Base-by-base conservation (phyloP, 2,888 invertebrate genomes). In the Dromius quadrimaculatus region DNA sequence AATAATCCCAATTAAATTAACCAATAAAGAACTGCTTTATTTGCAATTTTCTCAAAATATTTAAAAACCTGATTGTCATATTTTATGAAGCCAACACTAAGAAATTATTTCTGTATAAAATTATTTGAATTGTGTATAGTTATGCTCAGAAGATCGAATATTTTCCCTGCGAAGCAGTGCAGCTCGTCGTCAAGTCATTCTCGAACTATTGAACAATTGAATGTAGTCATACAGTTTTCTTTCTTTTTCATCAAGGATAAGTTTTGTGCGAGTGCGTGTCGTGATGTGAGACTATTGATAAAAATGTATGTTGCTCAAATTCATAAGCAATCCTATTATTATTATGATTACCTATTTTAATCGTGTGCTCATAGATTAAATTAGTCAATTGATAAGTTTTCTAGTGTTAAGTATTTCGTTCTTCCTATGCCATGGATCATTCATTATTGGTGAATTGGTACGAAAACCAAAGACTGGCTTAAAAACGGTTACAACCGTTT, bases 331-430 rank as follows among this genome's bases (percentile, higher is more conserved):
- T 68, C 68, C 68, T 68, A 68, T 34, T 59, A 62, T 43, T 41
- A 62, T 62, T 34, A 61, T 63, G 22, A 57, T 57, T 34, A 41
- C 41, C 43, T 70, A 70, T 62, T 61, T 70, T 70, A 70, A 70
- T 70, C 70, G 70, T 62, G 70, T 70, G 70, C 70, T 70, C 62
- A 70, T 70, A 61, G 62, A 61, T 43, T 61, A 62, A 70, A 50
- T 70, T 70, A 70, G 47, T 70, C 62, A 62, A 50, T 70, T 62
- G 47, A 62, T 70, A 70, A 70, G 70, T 62, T 70, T n/a, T 36
- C 34, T 62, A 62, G 38, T 50, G 62, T 61, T 70, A 70, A 70
- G 70, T 62, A 66, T 62, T 70, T 70, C 62, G 70, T 62, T 70
- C 70, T 70, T 70, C 70, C 70, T 70, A 70, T 17, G 34, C 43